Evolutionary conservation across 1,140 invertebrate genomes (phyloP).

Genomic region (Diabrotica virgifera): DNA sequence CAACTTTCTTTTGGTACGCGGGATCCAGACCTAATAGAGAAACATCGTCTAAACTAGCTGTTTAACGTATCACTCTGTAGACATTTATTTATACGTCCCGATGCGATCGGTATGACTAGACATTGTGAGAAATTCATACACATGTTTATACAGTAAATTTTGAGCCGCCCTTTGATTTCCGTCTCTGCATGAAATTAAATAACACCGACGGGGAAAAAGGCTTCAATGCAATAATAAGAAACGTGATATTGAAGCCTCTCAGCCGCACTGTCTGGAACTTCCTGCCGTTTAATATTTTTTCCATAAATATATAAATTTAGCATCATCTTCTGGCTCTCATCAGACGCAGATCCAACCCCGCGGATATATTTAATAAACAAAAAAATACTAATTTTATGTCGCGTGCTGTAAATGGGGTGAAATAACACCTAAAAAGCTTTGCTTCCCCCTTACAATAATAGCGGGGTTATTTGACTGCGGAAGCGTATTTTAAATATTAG

Average conservation of each 20-base stretch:
- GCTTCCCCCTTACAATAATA: constrained; percentile 2
- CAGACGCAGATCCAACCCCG: not conserved
- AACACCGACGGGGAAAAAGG: not conserved
- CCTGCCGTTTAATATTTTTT: constrained; percentile 1
- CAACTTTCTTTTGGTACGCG: too few species aligned
- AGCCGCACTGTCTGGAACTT: not conserved
- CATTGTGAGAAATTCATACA: not conserved
- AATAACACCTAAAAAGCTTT: constrained; percentile 2
- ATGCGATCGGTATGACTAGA: too few species aligned
- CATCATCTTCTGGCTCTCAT: not conserved
- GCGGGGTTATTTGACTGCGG: not conserved
- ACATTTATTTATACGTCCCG: too few species aligned
- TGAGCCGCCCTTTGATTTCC: not conserved
- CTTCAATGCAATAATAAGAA: constrained; percentile 3
- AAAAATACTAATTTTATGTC: not conserved
- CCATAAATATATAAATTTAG: constrained; percentile 5
- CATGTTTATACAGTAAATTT: not conserved
- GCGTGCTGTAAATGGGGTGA: constrained; percentile 1
- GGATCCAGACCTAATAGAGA: too few species aligned
- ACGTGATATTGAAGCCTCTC: not conserved
- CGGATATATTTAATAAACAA: constrained; percentile 3
- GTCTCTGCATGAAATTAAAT: constrained; percentile 2
- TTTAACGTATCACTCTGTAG: too few species aligned
- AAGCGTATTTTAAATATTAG: not conserved
- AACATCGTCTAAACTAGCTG: too few species aligned